phyloP scores from a whole-genome alignment of 2,113 vertebrate species.

The Podocnemis expansa region DNA sequence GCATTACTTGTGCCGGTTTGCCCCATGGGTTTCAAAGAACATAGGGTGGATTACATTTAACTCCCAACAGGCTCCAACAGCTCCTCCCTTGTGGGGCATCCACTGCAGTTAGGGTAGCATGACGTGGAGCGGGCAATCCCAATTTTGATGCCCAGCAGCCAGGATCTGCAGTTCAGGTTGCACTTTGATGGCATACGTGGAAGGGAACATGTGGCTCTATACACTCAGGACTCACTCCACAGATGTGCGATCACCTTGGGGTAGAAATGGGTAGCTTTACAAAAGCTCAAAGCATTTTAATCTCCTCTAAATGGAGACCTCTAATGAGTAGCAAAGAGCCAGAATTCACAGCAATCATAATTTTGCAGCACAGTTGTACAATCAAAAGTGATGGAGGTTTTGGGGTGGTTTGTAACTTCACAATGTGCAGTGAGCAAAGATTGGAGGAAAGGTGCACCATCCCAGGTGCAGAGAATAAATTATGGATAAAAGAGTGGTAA shows the following conservation, averaged over 20 bases:
- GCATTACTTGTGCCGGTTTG: background rate
- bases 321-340: rapidly evolving
- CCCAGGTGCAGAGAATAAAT: background rate
- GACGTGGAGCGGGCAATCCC: background rate
- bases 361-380: background rate
- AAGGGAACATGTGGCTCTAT: background rate
- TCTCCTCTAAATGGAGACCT: background rate
- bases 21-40: background rate
- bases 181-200: background rate
- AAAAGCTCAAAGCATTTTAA: background rate
- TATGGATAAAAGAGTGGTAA: background rate
- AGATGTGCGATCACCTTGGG: background rate
- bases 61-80: background rate
- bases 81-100: too few species aligned
- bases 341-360: background rate
- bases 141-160: background rate
- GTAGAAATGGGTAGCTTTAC: background rate
- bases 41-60: background rate
- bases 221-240: background rate
- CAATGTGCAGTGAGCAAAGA: background rate
- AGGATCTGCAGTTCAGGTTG: background rate
- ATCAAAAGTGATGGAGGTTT: background rate
- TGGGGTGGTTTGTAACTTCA: too few species aligned
- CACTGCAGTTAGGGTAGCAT: background rate
- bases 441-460: background rate